Conservation (phyloP, 2,113 vertebrate genomes). For the Festucalex cinctus region DNA sequence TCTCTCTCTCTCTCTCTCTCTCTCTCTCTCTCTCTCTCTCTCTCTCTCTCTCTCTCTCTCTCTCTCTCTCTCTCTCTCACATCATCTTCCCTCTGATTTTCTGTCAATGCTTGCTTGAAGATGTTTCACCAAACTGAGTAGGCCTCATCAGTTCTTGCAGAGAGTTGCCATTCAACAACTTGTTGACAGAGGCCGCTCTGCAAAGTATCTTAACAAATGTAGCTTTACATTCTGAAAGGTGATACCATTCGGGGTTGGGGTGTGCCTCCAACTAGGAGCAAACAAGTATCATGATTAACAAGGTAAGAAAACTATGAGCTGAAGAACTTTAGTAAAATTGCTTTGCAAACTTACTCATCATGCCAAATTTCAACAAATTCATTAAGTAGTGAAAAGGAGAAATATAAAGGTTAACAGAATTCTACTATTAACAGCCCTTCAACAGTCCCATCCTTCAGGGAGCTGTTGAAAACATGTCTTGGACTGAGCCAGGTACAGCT, state of each 20-base stretch:
- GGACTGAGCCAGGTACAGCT: constrained; percentile 38
- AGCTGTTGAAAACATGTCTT: constrained; percentile 49
- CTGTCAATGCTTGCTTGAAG: constrained; percentile 45
- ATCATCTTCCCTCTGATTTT: constrained; percentile 10
- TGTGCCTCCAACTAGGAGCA: too few relatives aligned
- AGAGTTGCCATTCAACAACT: too few relatives aligned
- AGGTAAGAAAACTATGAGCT: too few relatives aligned
- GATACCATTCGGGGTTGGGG: too few relatives aligned
- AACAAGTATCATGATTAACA: too few relatives aligned
- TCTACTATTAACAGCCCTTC: constrained; percentile 7
- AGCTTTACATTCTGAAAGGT: too few relatives aligned
- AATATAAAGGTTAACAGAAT: constrained; percentile 5
- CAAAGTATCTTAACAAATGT: too few relatives aligned
- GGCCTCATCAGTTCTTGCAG: too few relatives aligned
- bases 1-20: background rate
- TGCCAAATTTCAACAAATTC: background rate
- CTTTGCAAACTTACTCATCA: too few relatives aligned
- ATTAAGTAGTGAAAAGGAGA: background rate
- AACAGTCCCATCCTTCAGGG: background rate
- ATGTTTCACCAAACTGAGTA: too few relatives aligned
- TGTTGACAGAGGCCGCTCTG: too few relatives aligned
- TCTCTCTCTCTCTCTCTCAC: background rate
- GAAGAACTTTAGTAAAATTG: too few relatives aligned
- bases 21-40: background rate
- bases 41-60: background rate